Conservation (phyloP, 2,888 invertebrate species). For the Cataglyphis rosenhaueri region DNA sequence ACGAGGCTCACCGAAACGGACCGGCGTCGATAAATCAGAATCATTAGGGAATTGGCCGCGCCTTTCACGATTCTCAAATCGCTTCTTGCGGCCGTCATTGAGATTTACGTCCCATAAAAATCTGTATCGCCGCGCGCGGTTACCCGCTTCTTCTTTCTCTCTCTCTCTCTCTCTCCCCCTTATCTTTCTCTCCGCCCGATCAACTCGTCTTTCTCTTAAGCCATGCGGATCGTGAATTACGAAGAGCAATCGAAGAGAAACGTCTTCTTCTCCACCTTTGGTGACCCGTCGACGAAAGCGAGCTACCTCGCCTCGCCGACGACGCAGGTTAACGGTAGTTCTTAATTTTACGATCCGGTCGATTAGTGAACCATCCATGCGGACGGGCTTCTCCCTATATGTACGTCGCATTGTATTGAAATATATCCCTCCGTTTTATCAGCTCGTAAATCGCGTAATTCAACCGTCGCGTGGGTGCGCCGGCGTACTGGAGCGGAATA, state of each 20-base stretch:
- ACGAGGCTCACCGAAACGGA: constrained; percentile 64
- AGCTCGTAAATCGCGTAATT: constrained; percentile 48
- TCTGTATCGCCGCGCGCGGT: constrained; percentile 61
- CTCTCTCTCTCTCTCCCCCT: not conserved
- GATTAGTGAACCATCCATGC: constrained; percentile 34
- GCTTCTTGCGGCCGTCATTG: constrained; percentile 62
- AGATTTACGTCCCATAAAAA: constrained; percentile 73
- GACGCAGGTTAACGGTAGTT: constrained; percentile 46
- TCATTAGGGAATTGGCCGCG: constrained; percentile 77
- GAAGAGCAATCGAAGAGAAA: constrained; percentile 64
- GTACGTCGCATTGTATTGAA: constrained; percentile 35
- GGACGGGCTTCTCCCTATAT: not conserved
- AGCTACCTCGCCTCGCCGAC: constrained; percentile 9
- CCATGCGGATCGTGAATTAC: constrained; percentile 62
- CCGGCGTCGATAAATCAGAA: constrained; percentile 75
- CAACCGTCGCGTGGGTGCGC: constrained; percentile 40
- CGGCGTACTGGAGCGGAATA: constrained; percentile 52
- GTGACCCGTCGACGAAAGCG: constrained; percentile 3
- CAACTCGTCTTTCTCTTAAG: constrained; percentile 17
- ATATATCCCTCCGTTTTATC: constrained; percentile 39
- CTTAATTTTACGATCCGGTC: constrained; percentile 49
- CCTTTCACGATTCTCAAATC: constrained; percentile 68
- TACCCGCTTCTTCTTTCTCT: constrained; percentile 25
- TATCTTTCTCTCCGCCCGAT: not conserved
- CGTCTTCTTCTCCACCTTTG: constrained; percentile 66